phyloP scores from a whole-genome alignment of 2,797 vertebrate species.

The Otus scops region DNA sequence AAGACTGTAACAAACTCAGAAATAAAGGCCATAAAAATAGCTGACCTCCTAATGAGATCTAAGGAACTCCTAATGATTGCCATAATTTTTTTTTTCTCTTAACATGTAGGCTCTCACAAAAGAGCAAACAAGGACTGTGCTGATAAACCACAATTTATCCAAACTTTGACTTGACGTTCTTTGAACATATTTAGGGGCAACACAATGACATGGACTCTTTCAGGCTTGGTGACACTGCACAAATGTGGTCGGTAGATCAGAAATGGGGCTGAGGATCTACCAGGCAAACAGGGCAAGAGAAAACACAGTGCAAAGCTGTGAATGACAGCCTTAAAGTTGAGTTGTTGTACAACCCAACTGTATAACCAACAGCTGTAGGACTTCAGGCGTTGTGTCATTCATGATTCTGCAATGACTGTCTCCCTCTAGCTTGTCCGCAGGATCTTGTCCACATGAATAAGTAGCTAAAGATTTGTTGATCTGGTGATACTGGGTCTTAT shows the following conservation, averaged over 20 bases:
- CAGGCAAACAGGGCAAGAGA: neutral
- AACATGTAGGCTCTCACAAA: neutral
- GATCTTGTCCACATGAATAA: neutral
- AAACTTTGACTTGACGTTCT: neutral
- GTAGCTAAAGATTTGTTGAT: neutral
- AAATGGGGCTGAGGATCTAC: neutral
- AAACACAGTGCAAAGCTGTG: neutral
- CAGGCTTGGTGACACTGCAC: neutral
- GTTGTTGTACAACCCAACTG: fast-evolving
- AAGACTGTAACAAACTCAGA: neutral
- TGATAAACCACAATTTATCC: neutral
- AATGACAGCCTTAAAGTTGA: neutral
- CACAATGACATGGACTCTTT: neutral
- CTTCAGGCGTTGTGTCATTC: fast-evolving
- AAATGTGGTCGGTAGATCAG: neutral
- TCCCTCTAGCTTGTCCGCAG: neutral
- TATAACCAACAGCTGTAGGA: neutral
- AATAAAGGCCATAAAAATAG: neutral
- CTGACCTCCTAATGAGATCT: neutral
- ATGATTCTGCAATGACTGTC: neutral
- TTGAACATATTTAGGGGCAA: neutral
- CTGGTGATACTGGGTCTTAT: neutral
- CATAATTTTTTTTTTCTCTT: neutral
- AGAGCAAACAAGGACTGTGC: neutral
- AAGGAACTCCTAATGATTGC: neutral